Evolutionary conservation across 2,888 invertebrate species (phyloP).

Genomic region (Polyommatus icarus): DNA sequence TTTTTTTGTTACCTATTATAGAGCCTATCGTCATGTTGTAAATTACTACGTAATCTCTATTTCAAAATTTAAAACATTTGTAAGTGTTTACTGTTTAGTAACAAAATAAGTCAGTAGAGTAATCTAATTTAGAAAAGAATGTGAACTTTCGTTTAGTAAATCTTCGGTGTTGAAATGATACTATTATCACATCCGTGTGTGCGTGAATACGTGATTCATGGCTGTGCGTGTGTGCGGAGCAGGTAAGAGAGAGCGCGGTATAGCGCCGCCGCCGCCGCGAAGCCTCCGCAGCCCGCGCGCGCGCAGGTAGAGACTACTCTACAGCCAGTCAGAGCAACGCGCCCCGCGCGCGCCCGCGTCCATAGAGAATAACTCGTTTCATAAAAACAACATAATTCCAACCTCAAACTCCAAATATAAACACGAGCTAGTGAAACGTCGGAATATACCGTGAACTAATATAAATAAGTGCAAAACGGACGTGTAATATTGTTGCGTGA

Average conservation of each 20-base stretch:
- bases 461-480: constrained; percentile 37
- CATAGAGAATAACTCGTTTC: constrained; percentile 53
- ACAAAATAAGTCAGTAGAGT: neutral
- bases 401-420: constrained; percentile 44
- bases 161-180: constrained; percentile 5
- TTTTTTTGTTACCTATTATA: too few species aligned
- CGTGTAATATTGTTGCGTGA: constrained; percentile 66
- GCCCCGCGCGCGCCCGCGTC: constrained; percentile 67
- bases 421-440: constrained; percentile 32
- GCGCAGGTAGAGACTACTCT: constrained; percentile 52
- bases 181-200: constrained; percentile 6
- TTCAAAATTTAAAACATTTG: neutral
- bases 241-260: constrained; percentile 58
- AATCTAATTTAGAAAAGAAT: constrained; percentile 8
- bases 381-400: constrained; percentile 53
- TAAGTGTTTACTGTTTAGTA: neutral
- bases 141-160: constrained; percentile 27
- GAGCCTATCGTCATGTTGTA: neutral
- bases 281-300: constrained; percentile 52
- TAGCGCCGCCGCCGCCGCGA: constrained; percentile 62
- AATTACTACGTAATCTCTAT: neutral
- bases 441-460: constrained; percentile 36
- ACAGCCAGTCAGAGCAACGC: constrained; percentile 61
- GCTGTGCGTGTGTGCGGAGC: constrained; percentile 38
- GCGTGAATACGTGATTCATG: constrained; percentile 37